phyloP scores from a whole-genome alignment of 1,140 invertebrate species.

The Ceratina calcarata region DNA sequence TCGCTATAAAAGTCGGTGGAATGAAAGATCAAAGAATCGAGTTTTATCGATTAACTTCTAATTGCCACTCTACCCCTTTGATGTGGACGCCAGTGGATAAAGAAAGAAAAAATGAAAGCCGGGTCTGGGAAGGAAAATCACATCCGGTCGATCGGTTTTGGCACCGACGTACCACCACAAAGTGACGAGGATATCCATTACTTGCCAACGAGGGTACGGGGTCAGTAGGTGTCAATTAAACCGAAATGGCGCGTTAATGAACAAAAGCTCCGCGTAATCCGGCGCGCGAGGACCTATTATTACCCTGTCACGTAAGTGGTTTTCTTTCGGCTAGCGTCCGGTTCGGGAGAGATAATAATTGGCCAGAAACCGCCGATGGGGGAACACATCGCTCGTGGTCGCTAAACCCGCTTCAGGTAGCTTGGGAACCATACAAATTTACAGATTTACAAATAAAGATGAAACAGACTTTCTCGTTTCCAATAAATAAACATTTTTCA shows the following conservation, averaged over 20 bases:
- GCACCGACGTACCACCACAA: conserved; percentile 36
- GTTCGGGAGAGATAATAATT: conserved; percentile 72
- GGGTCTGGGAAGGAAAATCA: conserved; percentile 35
- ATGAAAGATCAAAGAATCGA: too few relatives aligned
- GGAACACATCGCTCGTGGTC: conserved; percentile 33
- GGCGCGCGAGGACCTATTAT: conserved; percentile 69
- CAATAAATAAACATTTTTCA: too few relatives aligned
- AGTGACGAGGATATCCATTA: conserved; percentile 71
- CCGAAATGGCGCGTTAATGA: conserved; percentile 75
- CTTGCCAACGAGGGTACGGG: conserved; percentile 45
- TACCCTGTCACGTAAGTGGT: conserved; percentile 70
- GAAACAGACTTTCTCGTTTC: too few relatives aligned
- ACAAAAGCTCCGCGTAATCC: conserved; percentile 75
- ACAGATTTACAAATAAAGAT: too few relatives aligned
- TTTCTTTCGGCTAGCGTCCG: conserved; percentile 70
- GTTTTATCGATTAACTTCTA: too few relatives aligned
- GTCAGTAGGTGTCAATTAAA: conserved; percentile 77
- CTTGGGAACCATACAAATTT: too few relatives aligned
- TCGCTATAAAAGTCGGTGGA: too few relatives aligned
- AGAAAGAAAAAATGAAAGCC: too few relatives aligned
- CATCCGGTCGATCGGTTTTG: conserved; percentile 47
- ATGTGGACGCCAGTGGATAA: too few relatives aligned
- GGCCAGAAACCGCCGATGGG: conserved; percentile 47
- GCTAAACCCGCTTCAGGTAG: too few relatives aligned
- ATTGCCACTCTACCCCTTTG: too few relatives aligned